Evolutionary conservation across 2,797 vertebrate species (phyloP), one percentile per base, ranked within the genome.

Genomic region (Pipistrellus pygmaeus): DNA sequence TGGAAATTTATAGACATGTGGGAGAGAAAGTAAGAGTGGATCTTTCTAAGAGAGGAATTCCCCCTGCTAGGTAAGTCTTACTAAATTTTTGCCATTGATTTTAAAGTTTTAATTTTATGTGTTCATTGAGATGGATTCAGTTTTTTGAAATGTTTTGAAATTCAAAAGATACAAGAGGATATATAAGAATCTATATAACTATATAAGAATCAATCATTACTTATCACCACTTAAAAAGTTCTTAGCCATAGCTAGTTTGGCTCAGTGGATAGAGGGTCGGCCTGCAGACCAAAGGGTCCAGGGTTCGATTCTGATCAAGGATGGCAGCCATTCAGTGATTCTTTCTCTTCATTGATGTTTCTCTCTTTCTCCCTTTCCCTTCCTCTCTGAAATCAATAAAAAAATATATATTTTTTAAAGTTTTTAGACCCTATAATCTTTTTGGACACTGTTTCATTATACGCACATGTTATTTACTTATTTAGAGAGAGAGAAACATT

Each of bases 1-100:
- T 99, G 97, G 99, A 99, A 96, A 98, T 99, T 96, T 99, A 99
- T 96, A 99, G 99, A 94, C 98, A 99, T 90, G 98, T 99, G 32
- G 99, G 99, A 93, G 99, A 99, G 91, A 98, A 97, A 97, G 99
- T 99, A 85, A 98, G 99, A 96, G 90, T 97, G 85, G 99, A 99
- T 96, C 98, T 99, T 93, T 97, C 66, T 12, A 99, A 99, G 97
- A 99, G 99, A 98, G 99, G 99, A 95, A 98, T 99, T 96, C 98
- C 99, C 78, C 98, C 99, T 95, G 98, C 98, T 92, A 98, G 99
- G 99, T 99, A 97, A 99, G 99, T 97, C 71, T 82, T 87, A 21
- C 35, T 80, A 41, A 84, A 51, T 88, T 89, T 80, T 71, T 41
- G 21, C 69, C 12, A 57, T 3, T 88, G 30, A 2, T 91, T 94